These are phyloP conservation scores for Psittacula cyanocephala DNA, from an alignment of 2,113 vertebrate species.

Conservation along the genomic window DNA sequence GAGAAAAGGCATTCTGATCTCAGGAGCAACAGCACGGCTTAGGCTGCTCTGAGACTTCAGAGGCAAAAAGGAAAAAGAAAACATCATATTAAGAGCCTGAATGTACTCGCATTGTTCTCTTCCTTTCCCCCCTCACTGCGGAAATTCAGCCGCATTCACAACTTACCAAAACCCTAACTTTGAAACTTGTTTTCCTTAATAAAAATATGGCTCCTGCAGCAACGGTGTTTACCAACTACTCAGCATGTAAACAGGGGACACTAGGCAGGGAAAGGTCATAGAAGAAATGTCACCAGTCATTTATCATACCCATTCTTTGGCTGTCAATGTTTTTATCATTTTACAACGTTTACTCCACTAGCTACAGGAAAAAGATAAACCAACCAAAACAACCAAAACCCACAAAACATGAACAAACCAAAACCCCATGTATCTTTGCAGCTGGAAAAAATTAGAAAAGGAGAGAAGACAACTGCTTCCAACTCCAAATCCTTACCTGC, in stretches of 20 bases:
- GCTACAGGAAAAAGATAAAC: neutral
- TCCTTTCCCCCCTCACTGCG: neutral
- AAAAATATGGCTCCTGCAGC: neutral
- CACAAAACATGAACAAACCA: neutral
- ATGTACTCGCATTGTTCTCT: neutral
- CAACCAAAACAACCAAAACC: neutral
- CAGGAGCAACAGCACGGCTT: neutral
- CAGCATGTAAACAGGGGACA: neutral
- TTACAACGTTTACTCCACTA: neutral
- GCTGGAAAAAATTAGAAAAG: neutral
- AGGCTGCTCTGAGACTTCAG: neutral
- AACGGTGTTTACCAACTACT: neutral
- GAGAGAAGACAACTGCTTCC: neutral
- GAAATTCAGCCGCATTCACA: neutral
- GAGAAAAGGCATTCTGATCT: neutral
- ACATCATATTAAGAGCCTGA: neutral
- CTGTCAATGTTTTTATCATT: neutral
- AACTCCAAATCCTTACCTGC: fast-evolving
- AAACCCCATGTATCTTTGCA: neutral
- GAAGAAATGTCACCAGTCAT: neutral
- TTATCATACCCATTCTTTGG: neutral
- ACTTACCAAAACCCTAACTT: neutral
- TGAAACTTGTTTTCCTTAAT: neutral
- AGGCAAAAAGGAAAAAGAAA: neutral
- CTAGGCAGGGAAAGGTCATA: neutral